Evolutionary conservation across 2,113 vertebrate species (phyloP), one percentile per base, ranked within the genome.

Genomic region (Gymnarchus niloticus): DNA sequence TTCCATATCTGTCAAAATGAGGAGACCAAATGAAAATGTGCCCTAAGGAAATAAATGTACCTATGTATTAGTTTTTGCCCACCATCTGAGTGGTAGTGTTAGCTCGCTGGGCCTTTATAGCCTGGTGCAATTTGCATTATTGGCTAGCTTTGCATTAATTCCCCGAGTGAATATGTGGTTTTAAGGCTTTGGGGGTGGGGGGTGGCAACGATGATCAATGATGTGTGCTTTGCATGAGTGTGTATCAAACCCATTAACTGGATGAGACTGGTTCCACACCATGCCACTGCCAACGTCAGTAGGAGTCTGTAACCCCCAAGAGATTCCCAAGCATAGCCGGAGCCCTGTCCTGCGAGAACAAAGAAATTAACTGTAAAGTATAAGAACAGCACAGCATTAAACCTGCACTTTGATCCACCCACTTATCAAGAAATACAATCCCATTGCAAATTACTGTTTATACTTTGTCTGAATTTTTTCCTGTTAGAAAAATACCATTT

Each of bases 401-500:
- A 6, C 37, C 33, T 19, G 28, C 7, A 21, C 84, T 57, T 78
- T 85, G 69, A 56, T 80, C 73, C 73, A 80, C 52, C 73, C 69
- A 49, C 59, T 41, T 59, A 73, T 59, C 41, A 57, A n/a, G 56
- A 65, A 56, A 78, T 37, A n/a, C 10, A 51, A 54, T 3, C 12
- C 17, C 41, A 48, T 46, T 78, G 19, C 28, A 73, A 84, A 84
- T 76, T 33, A 52, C 33, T 8, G n/a, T 73, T 84, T 84, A 69
- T 85, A 44, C 69, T 85, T 37, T 76, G 37, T 85, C 52, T 57
- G 33, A 23, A 57, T 23, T 85, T 85, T 57, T 41, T 41, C 48
- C 61, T 84, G 44, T 28, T 83, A 76, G 17, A 49, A 57, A 87
- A 84, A 49, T 19, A 78, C 56, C 25, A 19, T 87, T 87, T 54